These are phyloP conservation scores for Nesidiocoris tenuis DNA, from an alignment of 2,888 invertebrate species.

Conservation along the genomic window DNA sequence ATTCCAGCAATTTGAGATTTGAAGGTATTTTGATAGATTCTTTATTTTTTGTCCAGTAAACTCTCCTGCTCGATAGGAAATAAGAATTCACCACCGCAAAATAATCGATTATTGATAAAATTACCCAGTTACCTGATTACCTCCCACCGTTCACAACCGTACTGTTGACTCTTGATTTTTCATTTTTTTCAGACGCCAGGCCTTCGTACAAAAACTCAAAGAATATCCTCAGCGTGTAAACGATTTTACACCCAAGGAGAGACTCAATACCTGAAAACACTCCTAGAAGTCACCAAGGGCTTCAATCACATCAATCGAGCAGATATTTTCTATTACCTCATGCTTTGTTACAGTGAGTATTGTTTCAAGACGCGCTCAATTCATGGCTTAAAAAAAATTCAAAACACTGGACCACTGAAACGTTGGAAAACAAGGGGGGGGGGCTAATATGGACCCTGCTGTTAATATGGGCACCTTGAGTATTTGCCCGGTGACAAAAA, in stretches of 20 bases:
- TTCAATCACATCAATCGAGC: constrained; percentile 72
- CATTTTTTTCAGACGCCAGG: constrained; percentile 65
- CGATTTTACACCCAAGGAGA: constrained; percentile 62
- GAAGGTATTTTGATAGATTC: neutral
- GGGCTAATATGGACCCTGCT: no score
- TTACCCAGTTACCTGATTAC: no score
- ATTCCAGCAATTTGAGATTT: neutral
- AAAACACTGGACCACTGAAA: no score
- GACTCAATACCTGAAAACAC: constrained; percentile 68
- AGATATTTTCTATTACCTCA: constrained; percentile 72
- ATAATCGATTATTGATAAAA: no score
- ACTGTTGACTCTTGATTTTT: neutral
- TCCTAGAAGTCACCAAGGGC: constrained; percentile 75
- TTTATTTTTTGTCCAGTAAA: neutral
- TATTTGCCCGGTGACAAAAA: no score
- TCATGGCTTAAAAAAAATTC: constrained; percentile 2
- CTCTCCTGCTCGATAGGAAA: neutral
- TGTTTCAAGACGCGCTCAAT: no score
- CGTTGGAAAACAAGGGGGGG: no score
- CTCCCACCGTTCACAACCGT: no score
- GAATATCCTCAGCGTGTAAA: constrained; percentile 66
- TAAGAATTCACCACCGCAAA: no score
- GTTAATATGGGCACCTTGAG: no score
- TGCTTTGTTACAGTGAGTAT: constrained; percentile 65
- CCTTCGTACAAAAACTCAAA: constrained; percentile 65